Base-by-base conservation (phyloP, 2,797 vertebrate species). In the Loriculus beryllinus region DNA sequence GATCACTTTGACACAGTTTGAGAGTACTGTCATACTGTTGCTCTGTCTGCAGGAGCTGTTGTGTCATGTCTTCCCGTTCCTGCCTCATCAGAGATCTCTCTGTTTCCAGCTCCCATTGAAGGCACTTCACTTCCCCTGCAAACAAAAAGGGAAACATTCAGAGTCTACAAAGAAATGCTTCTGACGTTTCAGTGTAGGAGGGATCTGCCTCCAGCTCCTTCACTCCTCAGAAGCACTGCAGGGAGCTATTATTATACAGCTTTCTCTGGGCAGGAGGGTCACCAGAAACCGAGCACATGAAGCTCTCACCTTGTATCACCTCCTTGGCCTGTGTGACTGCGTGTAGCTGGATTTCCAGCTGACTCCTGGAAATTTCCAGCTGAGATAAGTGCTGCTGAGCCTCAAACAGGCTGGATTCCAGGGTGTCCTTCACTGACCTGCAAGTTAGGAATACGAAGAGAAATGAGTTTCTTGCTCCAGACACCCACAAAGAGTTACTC, bases 121-220 rank as follows among this genome's bases (percentile, higher is more conserved):
- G 97, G 96, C 98, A 98, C 77, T 86, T 93, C 31, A 99, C 97
- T 91, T 99, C 98, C 51, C 98, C 98, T 99, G 90, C 57, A 84
- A 68, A 86, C 63, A 43, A 0, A 3, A 63, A 63, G 2, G 15
- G 35, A 45, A 89, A 48, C 52, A 69, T 10, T 54, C 54, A 82
- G 80, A 35, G 80, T 28, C 65, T 26, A 52, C 35, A 40, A 31
- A 62, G 37, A 51, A 63, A 4, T 3, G 18, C n/a, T 20, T 22
- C 33, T 47, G 78, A 21, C 74, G 14, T 40, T 33, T 40, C 76
- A 77, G 71, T 48, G 42, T 6, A 16, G 12, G 39, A 77, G 52
- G 72, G 63, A 52, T 35, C 54, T 71, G 59, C 37, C 51, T 52
- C 17, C 56, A 71, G 35, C 40, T 65, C 39, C 28, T 57, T 45